phyloP scores from a whole-genome alignment of 1,140 invertebrate genomes.

The Diplogasteroides magnus region DNA sequence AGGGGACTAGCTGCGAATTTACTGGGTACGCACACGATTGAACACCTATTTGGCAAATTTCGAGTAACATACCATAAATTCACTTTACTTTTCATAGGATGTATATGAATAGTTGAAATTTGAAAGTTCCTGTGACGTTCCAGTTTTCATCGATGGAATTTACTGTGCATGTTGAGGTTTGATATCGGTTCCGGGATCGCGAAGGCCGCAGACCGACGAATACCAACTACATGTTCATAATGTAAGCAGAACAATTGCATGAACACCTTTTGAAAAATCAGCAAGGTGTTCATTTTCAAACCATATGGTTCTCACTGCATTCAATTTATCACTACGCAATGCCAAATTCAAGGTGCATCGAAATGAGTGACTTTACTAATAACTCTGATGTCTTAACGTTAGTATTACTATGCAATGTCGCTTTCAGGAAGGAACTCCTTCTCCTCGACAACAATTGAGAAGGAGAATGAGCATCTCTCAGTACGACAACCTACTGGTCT shows the following conservation, averaged over 20 bases:
- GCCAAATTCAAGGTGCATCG: too few relatives aligned
- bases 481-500: constrained; percentile 49
- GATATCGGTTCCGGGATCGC: background rate
- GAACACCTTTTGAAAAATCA: too few relatives aligned
- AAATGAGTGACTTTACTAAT: too few relatives aligned
- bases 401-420: background rate
- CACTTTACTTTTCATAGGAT: too few relatives aligned
- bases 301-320: too few relatives aligned
- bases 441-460: constrained; percentile 30
- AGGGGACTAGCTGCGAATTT: constrained; percentile 20
- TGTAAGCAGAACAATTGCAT: constrained; percentile 1
- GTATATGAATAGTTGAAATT: background rate
- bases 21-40: background rate
- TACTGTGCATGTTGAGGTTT: too few relatives aligned
- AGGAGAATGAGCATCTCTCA: constrained; percentile 46
- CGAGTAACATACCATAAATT: background rate
- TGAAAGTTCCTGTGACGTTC: background rate
- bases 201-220: constrained; percentile 1
- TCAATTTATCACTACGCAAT: too few relatives aligned
- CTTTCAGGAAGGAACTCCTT: constrained; percentile 30
- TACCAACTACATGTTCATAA: constrained; percentile 15
- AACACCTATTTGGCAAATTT: background rate
- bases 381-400: constrained; percentile 3
- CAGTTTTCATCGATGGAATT: too few relatives aligned
- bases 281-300: too few relatives aligned